phyloP scores from a whole-genome alignment of 2,888 invertebrate genomes.

The Oscheius sp. region DNA sequence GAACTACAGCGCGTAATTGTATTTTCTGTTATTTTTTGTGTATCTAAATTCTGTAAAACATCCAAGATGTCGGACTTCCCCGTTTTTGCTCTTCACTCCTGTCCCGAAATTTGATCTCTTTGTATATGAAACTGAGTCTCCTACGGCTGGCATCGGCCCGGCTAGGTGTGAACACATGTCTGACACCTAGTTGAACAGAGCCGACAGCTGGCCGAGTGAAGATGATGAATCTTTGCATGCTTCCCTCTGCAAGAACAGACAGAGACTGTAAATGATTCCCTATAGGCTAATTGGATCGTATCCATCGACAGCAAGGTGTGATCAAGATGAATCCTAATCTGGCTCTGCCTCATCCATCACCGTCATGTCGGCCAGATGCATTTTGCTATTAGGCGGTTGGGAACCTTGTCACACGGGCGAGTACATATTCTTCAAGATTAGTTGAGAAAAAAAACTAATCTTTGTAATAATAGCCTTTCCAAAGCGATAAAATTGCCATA shows the following conservation, averaged over 20 bases:
- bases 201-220: conserved; percentile 31
- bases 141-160: conserved; percentile 15
- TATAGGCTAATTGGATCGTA: not conserved
- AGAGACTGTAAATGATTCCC: conserved; percentile 9
- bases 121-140: conserved; percentile 33
- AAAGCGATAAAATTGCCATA: too few relatives aligned
- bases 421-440: not conserved
- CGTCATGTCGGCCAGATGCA: conserved; percentile 19
- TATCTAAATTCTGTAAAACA: too few relatives aligned
- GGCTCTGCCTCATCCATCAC: conserved; percentile 24
- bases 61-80: too few relatives aligned
- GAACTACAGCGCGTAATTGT: not conserved
- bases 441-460: too few relatives aligned
- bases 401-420: conserved; percentile 8
- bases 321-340: conserved; percentile 28
- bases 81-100: not conserved
- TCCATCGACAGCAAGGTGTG: not conserved
- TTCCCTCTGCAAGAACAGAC: not conserved
- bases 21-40: not conserved
- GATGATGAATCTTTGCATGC: conserved; percentile 28
- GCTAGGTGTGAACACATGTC: conserved; percentile 37
- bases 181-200: conserved; percentile 38
- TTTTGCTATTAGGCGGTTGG: conserved; percentile 31
- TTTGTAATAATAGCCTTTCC: too few relatives aligned
- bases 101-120: conserved; percentile 30